phyloP scores from a whole-genome alignment of 2,113 vertebrate species.

The Peromyscus californicus region DNA sequence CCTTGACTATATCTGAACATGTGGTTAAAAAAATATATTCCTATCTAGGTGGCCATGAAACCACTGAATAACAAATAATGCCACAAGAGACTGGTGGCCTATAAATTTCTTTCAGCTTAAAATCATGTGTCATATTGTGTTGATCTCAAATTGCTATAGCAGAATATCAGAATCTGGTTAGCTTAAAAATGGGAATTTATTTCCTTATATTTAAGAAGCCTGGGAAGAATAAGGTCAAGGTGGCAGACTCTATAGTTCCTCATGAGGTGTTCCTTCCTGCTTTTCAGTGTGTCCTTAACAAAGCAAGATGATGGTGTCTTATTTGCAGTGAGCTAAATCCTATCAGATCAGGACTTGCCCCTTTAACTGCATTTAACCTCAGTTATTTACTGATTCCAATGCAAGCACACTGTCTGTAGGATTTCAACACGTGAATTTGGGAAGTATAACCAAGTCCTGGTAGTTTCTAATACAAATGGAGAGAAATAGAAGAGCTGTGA shows the following conservation, averaged over 20 bases:
- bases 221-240: neutral
- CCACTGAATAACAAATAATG: neutral
- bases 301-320: neutral
- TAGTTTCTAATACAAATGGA: neutral
- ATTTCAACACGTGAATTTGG: neutral
- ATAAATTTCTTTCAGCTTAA: conserved; percentile 1
- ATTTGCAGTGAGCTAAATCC: neutral
- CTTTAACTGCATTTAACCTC: neutral
- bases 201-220: neutral
- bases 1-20: neutral
- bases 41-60: neutral
- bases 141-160: neutral
- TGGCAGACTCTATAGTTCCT: neutral
- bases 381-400: neutral
- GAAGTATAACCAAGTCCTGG: neutral
- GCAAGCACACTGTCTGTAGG: neutral
- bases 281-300: neutral
- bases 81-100: neutral
- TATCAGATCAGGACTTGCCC: neutral
- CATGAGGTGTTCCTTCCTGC: neutral
- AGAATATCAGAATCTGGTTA: neutral
- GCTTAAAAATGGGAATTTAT: neutral
- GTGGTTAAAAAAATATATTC: neutral
- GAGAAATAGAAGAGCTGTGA: neutral
- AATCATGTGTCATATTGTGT: neutral